Percentiles rank a stretch among this genome's conserved stretches.
These are phyloP conservation scores for Enteromius radiatus DNA, from an alignment of 2,797 vertebrate species.

Conservation along the genomic window DNA sequence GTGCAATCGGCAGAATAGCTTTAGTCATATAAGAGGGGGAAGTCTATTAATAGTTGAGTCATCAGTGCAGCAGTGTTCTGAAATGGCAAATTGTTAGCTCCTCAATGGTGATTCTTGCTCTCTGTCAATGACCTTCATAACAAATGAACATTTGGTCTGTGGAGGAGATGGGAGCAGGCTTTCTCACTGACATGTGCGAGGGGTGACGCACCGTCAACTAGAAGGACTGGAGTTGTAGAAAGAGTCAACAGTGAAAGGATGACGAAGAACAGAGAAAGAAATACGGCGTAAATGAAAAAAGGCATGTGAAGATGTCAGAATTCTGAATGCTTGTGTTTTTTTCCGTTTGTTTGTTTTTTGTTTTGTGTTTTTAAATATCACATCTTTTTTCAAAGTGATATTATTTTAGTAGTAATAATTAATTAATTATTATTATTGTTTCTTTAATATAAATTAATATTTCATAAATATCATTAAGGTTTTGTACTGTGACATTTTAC, in stretches of 20 bases:
- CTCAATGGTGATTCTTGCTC: conserved; percentile 82
- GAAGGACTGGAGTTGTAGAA: conserved; percentile 52
- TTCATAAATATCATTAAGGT: not conserved
- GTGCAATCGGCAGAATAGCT: conserved; percentile 68
- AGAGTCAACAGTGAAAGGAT: conserved; percentile 46
- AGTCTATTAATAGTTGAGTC: conserved; percentile 77
- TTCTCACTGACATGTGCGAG: conserved; percentile 64
- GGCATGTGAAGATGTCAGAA: not conserved
- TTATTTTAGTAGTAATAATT: no score
- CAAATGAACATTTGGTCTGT: conserved; percentile 86
- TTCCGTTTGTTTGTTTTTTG: not conserved
- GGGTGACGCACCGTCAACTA: conserved; percentile 71
- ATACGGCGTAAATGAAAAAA: not conserved
- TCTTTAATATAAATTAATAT: not conserved
- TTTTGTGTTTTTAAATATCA: not conserved
- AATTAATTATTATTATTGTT: not conserved
- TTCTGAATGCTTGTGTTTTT: no score
- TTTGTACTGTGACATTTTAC: not conserved
- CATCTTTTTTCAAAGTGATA: not conserved
- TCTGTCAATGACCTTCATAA: conserved; percentile 85
- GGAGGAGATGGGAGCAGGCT: conserved; percentile 78
- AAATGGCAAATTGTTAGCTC: conserved; percentile 86
- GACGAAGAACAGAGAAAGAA: conserved; percentile 14
- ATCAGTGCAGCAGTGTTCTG: conserved; percentile 79
- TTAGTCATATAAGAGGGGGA: conserved; percentile 73